These are phyloP conservation scores for Clinocottus analis DNA, from an alignment of 2,113 vertebrate genomes.

Conservation along the genomic window DNA sequence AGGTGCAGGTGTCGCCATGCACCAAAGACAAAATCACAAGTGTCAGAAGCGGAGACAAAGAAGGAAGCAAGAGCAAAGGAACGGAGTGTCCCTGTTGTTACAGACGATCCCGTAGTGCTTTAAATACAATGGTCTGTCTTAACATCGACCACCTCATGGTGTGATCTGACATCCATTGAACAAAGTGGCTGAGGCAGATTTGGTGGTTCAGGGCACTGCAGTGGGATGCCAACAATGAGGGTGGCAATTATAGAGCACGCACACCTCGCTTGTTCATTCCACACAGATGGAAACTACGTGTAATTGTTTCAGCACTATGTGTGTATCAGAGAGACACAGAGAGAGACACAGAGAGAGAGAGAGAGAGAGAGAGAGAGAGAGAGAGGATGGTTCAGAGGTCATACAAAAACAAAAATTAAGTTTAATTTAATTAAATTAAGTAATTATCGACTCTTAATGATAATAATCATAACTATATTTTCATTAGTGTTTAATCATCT, in stretches of 20 bases:
- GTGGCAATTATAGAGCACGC: slow-evolving; percentile 61
- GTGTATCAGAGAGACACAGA: neutral
- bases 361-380: no score
- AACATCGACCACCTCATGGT: slow-evolving; percentile 46
- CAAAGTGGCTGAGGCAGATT: slow-evolving; percentile 70
- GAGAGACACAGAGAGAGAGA: no score
- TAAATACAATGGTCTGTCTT: slow-evolving; percentile 58
- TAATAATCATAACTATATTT: no score
- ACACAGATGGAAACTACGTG: slow-evolving; percentile 55
- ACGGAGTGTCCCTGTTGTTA: slow-evolving; percentile 44
- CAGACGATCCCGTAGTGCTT: slow-evolving; percentile 51
- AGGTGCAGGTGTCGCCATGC: slow-evolving; percentile 44
- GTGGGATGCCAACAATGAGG: slow-evolving; percentile 49
- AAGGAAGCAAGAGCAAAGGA: slow-evolving; percentile 52
- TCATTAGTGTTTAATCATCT: no score
- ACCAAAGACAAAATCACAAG: slow-evolving; percentile 43
- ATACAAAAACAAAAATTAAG: no score
- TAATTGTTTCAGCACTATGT: slow-evolving; percentile 52
- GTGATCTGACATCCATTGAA: slow-evolving; percentile 62
- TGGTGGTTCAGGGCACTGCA: slow-evolving; percentile 34
- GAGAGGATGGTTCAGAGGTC: no score
- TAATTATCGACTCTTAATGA: no score
- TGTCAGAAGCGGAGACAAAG: slow-evolving; percentile 43
- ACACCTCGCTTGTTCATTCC: slow-evolving; percentile 48
- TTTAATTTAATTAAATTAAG: no score